A percentile compares a stretch with the other conserved stretches of the same genome.
Conservation (phyloP, 2,113 vertebrate species). For the Perccottus glenii region DNA sequence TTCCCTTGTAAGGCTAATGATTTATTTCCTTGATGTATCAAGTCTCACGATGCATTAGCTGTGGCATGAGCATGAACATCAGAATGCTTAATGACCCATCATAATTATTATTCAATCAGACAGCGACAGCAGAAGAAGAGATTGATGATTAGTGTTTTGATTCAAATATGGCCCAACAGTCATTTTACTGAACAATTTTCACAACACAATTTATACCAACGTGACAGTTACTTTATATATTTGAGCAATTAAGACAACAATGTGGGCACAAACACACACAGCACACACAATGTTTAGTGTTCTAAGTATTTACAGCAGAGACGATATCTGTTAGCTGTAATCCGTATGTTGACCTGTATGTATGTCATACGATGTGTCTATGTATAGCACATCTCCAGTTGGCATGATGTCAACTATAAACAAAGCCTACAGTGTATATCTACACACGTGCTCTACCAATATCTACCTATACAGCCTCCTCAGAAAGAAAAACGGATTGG, state of each 20-base stretch:
- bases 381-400: not conserved
- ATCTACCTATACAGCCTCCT: not conserved
- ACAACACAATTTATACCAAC: no score
- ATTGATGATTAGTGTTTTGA: not conserved
- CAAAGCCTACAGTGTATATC: constrained; percentile 7
- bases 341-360: not conserved
- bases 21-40: constrained; percentile 60
- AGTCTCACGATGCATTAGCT: constrained; percentile 52
- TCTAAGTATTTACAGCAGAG: not conserved
- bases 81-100: constrained; percentile 51
- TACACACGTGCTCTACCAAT: not conserved
- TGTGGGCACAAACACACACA: not conserved
- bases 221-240: not conserved
- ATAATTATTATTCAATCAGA: constrained; percentile 17
- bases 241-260: not conserved
- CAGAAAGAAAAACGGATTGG: constrained; percentile 18
- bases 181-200: no score
- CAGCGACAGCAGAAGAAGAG: not conserved
- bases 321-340: not conserved
- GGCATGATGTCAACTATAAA: constrained; percentile 10
- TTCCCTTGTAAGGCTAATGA: constrained; percentile 61
- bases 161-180: not conserved
- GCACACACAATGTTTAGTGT: not conserved
- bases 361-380: not conserved
- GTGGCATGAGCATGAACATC: constrained; percentile 49